Conservation (phyloP, 2,888 invertebrate genomes). For the Hemaris fuciformis region DNA sequence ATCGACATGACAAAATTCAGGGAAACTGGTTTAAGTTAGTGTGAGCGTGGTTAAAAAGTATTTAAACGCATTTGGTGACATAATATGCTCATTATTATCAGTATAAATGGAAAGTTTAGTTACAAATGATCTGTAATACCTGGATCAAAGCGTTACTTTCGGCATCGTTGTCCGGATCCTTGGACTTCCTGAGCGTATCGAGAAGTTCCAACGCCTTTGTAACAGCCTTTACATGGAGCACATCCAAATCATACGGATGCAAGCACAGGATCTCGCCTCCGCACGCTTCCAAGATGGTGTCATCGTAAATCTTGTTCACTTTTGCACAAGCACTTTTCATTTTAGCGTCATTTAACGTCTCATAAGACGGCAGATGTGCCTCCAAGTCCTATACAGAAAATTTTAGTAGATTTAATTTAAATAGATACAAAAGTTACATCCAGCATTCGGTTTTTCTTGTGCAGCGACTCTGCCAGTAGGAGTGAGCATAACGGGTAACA, state of each 20-base stretch:
- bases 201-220: slow-evolving; percentile 20
- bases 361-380: slow-evolving; percentile 24
- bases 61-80: too few species aligned
- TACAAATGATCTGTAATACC: slow-evolving; percentile 14
- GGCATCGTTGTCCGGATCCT: slow-evolving; percentile 17
- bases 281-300: slow-evolving; percentile 6
- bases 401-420: background rate
- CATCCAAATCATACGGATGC: slow-evolving; percentile 25
- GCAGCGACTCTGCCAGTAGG: too few species aligned
- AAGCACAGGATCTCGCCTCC: slow-evolving; percentile 22
- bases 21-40: too few species aligned
- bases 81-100: too few species aligned
- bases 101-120: too few species aligned
- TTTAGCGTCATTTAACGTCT: slow-evolving; percentile 37
- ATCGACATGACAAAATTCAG: too few species aligned
- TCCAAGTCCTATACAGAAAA: slow-evolving; percentile 34
- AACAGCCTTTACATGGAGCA: slow-evolving; percentile 22
- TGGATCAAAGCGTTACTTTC: slow-evolving; percentile 22
- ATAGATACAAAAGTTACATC: too few species aligned
- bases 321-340: slow-evolving; percentile 24
- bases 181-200: slow-evolving; percentile 17
- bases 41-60: too few species aligned
- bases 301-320: slow-evolving; percentile 32
- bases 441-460: too few species aligned
- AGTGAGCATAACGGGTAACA: too few species aligned